Base-by-base conservation (phyloP, 2,888 invertebrate species). In the Charanyca ferruginea region DNA sequence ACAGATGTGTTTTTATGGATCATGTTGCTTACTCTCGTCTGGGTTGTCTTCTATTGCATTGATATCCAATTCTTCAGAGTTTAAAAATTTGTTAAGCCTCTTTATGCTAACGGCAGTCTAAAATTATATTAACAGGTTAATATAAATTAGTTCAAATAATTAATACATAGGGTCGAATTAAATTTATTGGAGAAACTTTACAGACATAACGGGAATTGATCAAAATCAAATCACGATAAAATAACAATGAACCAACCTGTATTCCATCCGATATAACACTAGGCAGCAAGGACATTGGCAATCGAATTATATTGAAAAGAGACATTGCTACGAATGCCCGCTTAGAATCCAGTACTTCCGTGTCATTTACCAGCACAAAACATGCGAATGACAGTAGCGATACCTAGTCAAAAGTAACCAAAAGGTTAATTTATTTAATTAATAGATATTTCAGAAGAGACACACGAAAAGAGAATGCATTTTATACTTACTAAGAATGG, bases 271-370 rank as follows among this genome's bases (percentile, higher is more conserved):
- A 97, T 90, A 99, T 98, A 96, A 99, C 97, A 97, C 98, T 98
- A 89, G 99, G 99, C 93, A 99, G 97, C 97, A 99, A 98, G 89
- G 98, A 98, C 94, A 99, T 97, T 85, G 99, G 99, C 92, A 99
- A 98, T 91, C 99, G 97, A 87, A 99, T 97, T 87, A 99, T 98
- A 96, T 99, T 99, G 97, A 99, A 99, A 91, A 99, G 97, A 89
- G 99, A 98, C 88, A 99, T 96, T 86, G 99, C 98, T 84, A 99
- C 99, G 96, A 99, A 99, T 87, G 99, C 99, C 91, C 97, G 98
- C 93, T 97, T 96, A 86, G 99, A 97, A 94, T 98, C 97, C 91
- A 99, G 96, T 79, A 97, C 96, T 94, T 99, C 97, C 66, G 96
- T 97, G 87, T 97, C 97, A 93, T 98, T 98, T 88, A 98, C 96